These are phyloP conservation scores for Ferrisia virgata DNA, from an alignment of 2,888 invertebrate species.

Conservation along the genomic window DNA sequence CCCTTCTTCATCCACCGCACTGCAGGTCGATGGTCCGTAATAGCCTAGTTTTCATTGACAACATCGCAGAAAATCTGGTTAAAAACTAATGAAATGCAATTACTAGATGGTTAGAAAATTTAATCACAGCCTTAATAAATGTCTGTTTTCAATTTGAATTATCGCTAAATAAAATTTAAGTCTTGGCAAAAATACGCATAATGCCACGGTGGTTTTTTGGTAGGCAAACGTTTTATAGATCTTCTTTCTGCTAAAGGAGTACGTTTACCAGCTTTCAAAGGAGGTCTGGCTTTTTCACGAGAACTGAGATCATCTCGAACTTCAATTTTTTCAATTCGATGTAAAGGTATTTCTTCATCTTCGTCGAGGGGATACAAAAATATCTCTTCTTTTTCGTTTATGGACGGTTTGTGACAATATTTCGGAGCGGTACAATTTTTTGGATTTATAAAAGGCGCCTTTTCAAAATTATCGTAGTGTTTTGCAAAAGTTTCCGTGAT, in stretches of 20 bases:
- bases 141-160: no score
- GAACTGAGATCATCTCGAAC: neutral
- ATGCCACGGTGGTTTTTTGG: conserved; percentile 18
- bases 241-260: neutral
- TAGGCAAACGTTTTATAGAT: neutral
- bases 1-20: no score
- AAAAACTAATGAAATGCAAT: no score
- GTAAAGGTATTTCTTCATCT: neutral
- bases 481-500: neutral
- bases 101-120: no score
- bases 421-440: neutral
- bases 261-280: neutral
- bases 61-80: no score
- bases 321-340: neutral
- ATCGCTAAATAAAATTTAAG: neutral
- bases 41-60: no score
- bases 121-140: no score
- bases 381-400: neutral
- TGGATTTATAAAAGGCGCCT: conserved; percentile 3
- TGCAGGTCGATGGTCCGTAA: no score
- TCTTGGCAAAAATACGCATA: neutral
- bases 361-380: conserved; percentile 23
- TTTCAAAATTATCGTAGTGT: neutral
- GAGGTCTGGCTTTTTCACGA: conserved; percentile 3
- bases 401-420: neutral